phyloP scores from a whole-genome alignment of 2,113 vertebrate species.

The Rana temporaria region DNA sequence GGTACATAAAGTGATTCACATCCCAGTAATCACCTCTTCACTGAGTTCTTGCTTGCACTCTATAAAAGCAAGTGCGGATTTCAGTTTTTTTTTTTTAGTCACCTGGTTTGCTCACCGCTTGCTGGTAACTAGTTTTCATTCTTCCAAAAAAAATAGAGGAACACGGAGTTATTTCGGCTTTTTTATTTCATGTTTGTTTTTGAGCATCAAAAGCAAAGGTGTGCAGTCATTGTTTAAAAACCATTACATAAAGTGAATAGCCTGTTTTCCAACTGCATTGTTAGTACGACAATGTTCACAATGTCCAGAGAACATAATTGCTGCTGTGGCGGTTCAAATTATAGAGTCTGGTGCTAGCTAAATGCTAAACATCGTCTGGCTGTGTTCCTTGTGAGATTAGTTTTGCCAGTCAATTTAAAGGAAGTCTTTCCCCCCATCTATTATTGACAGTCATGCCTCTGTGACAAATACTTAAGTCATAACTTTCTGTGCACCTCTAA shows the following conservation, averaged over 20 bases:
- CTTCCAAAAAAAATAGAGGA: too few species aligned
- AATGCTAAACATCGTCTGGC: constrained; percentile 30
- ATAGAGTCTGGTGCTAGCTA: constrained; percentile 17
- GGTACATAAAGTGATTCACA: not conserved
- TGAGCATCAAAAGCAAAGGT: too few species aligned
- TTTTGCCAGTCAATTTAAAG: constrained; percentile 29
- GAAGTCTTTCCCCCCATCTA: not conserved
- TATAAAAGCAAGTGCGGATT: not conserved
- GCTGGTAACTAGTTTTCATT: too few species aligned
- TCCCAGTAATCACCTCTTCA: not conserved
- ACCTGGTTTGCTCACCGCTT: too few species aligned
- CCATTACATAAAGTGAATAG: constrained; percentile 7
- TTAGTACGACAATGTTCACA: not conserved
- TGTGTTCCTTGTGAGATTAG: constrained; percentile 26
- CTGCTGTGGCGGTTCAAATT: constrained; percentile 5
- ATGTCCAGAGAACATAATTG: constrained; percentile 28
- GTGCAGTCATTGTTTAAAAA: not conserved
- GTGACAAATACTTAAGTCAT: constrained; percentile 2
- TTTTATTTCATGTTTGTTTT: too few species aligned
- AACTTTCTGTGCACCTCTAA: constrained; percentile 9
- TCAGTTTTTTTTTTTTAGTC: too few species aligned
- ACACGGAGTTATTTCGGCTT: too few species aligned
- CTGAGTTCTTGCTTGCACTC: not conserved
- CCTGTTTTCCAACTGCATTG: not conserved
- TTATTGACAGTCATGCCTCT: constrained; percentile 6